Base-by-base conservation (phyloP, 2,113 vertebrate genomes). In the Bothrops jararaca region DNA sequence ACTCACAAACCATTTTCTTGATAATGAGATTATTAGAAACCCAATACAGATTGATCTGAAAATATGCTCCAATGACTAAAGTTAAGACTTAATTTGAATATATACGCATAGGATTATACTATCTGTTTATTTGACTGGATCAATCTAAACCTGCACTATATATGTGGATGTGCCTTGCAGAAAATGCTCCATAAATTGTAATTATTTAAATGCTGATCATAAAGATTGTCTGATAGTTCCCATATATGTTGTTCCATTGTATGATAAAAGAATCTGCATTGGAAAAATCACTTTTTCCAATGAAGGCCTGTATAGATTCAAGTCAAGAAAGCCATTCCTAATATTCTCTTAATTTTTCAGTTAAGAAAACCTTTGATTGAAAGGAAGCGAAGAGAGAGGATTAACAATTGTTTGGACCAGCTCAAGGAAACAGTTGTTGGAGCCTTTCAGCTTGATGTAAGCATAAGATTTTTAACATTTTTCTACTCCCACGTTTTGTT, bases 281-380 rank as follows among this genome's bases (percentile, higher is more conserved):
- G 9, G 18, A 50, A 52, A 50, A 89, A 39, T 50, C 24, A 10
- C 26, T 26, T 92, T 85, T 90, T 26, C 8, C 10, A 20, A 3
- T 8, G 26, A 91, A 94, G 3, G 53, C 7, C 53, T 50, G 7
- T 13, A 23, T 24, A 20, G 3, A 42, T 34, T 60, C 53, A 50
- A 20, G 18, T 23, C 39, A n/a, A 86, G 42, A 34, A 53, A 29
- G 2, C 74, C 12, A 45, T 52, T 89, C 39, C 45, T 87, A 54
- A 92, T 56, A 96, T 95, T 92, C 90, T 89, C 42, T 87, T 74
- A 22, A 89, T 91, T 57, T 60, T 88, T 89, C 96, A 99, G 98
- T 94, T 99, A 95, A 97, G 98, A 80, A 99, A 99, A 95, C 98
- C 98, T 23, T 98, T 99, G 0, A 98, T 99, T 85, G 98, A 99